phyloP scores from a whole-genome alignment of 1,140 invertebrate species.

The Drosophila virilis region DNA sequence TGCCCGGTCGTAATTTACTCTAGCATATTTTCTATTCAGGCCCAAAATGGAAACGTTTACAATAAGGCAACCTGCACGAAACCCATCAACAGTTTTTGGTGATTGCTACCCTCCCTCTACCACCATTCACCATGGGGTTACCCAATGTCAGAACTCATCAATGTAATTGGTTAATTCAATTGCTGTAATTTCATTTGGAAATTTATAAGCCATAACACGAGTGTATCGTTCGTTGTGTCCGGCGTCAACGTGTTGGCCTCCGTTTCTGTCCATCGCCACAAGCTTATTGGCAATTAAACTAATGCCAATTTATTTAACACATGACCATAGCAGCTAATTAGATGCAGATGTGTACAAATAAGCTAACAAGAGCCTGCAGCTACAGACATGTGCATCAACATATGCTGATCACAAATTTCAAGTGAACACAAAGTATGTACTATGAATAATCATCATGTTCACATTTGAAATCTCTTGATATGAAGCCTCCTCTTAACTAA shows the following conservation, averaged over 20 bases:
- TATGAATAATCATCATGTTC: too few species aligned
- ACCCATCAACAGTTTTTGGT: not conserved
- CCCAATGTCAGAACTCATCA: slow-evolving; percentile 11
- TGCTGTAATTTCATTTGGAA: slow-evolving; percentile 62
- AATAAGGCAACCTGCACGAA: not conserved
- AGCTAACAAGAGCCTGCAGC: not conserved
- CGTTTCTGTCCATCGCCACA: slow-evolving; percentile 17
- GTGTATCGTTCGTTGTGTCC: not conserved
- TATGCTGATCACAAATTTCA: not conserved
- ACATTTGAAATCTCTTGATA: too few species aligned
- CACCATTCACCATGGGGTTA: not conserved
- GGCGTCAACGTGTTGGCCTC: slow-evolving; percentile 4
- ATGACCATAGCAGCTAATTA: slow-evolving; percentile 41
- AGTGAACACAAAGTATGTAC: not conserved
- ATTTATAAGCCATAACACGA: slow-evolving; percentile 52
- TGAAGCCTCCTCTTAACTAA: too few species aligned
- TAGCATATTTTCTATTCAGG: not conserved
- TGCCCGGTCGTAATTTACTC: not conserved
- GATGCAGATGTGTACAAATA: slow-evolving; percentile 44
- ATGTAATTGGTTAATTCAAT: slow-evolving; percentile 75
- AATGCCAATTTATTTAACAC: slow-evolving; percentile 66
- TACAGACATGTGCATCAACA: not conserved
- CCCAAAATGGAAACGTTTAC: not conserved
- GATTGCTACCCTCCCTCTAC: slow-evolving; percentile 1
- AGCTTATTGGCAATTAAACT: slow-evolving; percentile 69